phyloP scores from a whole-genome alignment of 2,888 invertebrate species.

The Nomada goodeniana region DNA sequence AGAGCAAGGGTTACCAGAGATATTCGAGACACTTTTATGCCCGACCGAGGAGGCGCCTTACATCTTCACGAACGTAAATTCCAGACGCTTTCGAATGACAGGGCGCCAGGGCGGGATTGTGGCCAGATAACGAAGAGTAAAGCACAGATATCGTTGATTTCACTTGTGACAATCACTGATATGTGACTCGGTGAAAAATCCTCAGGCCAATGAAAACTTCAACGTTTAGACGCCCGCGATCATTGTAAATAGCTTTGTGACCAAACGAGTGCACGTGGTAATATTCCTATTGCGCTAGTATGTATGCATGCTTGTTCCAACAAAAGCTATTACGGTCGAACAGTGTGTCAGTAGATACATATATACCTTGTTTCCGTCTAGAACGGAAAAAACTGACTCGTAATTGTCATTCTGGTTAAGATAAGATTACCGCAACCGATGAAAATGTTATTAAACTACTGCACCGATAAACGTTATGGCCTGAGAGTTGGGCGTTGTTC shows the following conservation, averaged over 20 bases:
- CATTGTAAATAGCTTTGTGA: neutral
- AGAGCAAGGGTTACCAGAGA: slow-evolving; percentile 85
- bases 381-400: neutral
- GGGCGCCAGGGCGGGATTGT: slow-evolving; percentile 83
- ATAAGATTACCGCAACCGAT: slow-evolving; percentile 3
- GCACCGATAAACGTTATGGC: neutral
- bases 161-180: slow-evolving; percentile 19
- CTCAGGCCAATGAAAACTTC: neutral
- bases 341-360: neutral
- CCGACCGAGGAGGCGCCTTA: slow-evolving; percentile 87
- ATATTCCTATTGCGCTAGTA: neutral
- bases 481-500: neutral
- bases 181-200: neutral
- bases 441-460: neutral
- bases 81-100: slow-evolving; percentile 82
- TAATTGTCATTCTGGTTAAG: neutral
- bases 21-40: slow-evolving; percentile 88
- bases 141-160: neutral
- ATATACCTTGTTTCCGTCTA: neutral
- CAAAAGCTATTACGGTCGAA: neutral
- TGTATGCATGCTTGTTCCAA: no score
- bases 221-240: neutral
- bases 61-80: slow-evolving; percentile 88
- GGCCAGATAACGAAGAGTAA: slow-evolving; percentile 58
- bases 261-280: neutral